phyloP scores from a whole-genome alignment of 2,888 invertebrate genomes.

The Microdon myrmicae region DNA sequence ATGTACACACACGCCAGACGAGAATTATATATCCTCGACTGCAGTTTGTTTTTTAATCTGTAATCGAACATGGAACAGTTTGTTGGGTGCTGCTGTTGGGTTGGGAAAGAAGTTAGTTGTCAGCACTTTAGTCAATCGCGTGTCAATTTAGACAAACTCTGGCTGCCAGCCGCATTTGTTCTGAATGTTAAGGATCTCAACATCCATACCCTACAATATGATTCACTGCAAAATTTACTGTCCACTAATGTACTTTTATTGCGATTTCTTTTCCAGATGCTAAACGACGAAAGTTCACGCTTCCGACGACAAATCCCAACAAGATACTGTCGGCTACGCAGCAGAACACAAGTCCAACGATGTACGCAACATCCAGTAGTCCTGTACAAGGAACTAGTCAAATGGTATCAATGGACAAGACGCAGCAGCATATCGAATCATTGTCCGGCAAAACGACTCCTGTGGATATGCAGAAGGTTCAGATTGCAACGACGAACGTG shows the following conservation, averaged over 20 bases:
- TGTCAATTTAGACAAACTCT: background rate
- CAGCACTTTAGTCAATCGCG: too few species aligned
- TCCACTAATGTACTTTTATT: background rate
- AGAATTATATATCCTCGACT: constrained; percentile 12
- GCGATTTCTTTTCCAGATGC: constrained; percentile 53
- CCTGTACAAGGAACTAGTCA: constrained; percentile 39
- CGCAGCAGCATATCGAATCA: constrained; percentile 45
- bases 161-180: background rate
- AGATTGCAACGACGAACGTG: constrained; percentile 9
- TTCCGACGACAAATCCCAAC: constrained; percentile 51
- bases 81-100: too few species aligned
- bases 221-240: too few species aligned
- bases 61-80: constrained; percentile 29
- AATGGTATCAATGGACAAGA: constrained; percentile 36
- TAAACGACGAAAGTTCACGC: constrained; percentile 57
- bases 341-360: constrained; percentile 44
- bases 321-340: constrained; percentile 54
- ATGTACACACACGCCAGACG: too few species aligned
- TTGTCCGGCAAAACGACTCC: constrained; percentile 31
- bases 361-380: constrained; percentile 24
- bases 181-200: background rate
- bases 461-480: constrained; percentile 30
- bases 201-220: too few species aligned
- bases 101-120: too few species aligned
- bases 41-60: constrained; percentile 21